A percentile compares a stretch with the other conserved stretches of the same genome.
These are phyloP conservation scores for Mionectes olivaceus DNA, from an alignment of 2,797 vertebrate species.

Conservation along the genomic window DNA sequence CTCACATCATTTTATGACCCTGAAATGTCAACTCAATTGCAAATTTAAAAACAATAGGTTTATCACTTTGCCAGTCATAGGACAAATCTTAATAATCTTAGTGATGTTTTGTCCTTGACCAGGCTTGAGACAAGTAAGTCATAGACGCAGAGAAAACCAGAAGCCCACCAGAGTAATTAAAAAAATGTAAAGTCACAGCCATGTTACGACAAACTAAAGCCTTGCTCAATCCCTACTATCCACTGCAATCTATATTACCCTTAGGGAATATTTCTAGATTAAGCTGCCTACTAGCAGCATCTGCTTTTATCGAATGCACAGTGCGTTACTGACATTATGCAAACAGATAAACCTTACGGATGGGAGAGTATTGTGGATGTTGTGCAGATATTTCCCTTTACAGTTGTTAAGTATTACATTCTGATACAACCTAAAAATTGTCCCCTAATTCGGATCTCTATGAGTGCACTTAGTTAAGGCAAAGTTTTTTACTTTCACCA, in stretches of 20 bases:
- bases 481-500: background rate
- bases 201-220: background rate
- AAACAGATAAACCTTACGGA: background rate
- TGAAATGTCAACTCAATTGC: slow-evolving; percentile 43
- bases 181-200: background rate
- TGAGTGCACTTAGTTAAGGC: background rate
- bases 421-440: background rate
- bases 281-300: background rate
- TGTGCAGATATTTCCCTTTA: background rate
- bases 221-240: background rate
- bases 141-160: background rate
- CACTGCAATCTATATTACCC: background rate
- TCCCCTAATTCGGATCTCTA: background rate
- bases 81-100: background rate
- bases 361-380: background rate
- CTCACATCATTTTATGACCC: slow-evolving; percentile 11
- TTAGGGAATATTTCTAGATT: background rate
- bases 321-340: background rate
- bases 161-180: background rate
- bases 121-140: background rate
- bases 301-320: background rate
- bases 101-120: background rate
- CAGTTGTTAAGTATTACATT: background rate
- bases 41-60: slow-evolving; percentile 3
- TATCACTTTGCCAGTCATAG: slow-evolving; percentile 41